phyloP scores from a whole-genome alignment of 2,888 invertebrate genomes.

The Gandaritis pyraliata region DNA sequence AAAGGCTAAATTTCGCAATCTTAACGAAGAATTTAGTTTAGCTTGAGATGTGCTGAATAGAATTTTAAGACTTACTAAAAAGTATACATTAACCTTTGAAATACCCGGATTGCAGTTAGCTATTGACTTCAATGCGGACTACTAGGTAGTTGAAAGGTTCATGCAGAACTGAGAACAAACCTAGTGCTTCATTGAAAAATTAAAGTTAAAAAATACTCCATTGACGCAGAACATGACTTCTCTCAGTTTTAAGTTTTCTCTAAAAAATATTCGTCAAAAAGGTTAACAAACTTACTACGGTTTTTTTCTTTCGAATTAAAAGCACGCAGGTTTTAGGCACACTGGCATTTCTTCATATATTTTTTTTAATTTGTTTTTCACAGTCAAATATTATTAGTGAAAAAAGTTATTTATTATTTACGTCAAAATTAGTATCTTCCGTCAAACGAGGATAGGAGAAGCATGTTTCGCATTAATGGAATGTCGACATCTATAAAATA shows the following conservation, averaged over 20 bases:
- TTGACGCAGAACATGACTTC: constrained; percentile 78
- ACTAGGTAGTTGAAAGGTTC: background rate
- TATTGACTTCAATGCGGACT: background rate
- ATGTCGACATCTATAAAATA: constrained; percentile 77
- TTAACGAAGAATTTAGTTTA: constrained; percentile 4
- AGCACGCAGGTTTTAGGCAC: constrained; percentile 12
- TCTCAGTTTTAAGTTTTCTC: constrained; percentile 39
- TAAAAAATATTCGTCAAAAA: background rate
- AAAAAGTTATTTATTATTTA: constrained; percentile 21
- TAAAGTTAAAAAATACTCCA: constrained; percentile 66
- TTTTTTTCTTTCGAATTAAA: background rate
- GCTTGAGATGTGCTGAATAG: background rate
- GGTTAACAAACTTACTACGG: background rate
- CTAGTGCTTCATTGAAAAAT: constrained; percentile 78
- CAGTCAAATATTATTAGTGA: constrained; percentile 30
- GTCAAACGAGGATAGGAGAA: constrained; percentile 59
- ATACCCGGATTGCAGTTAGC: background rate
- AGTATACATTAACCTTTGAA: background rate
- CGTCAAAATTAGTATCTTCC: constrained; percentile 27
- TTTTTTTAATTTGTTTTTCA: constrained; percentile 19
- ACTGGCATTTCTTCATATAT: constrained; percentile 14
- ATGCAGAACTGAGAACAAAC: constrained; percentile 53
- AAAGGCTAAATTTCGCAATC: background rate
- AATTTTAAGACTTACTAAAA: constrained; percentile 1
- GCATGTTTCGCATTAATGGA: constrained; percentile 80